These are phyloP conservation scores for Austrofundulus limnaeus DNA, from an alignment of 2,113 vertebrate species.

Conservation along the genomic window DNA sequence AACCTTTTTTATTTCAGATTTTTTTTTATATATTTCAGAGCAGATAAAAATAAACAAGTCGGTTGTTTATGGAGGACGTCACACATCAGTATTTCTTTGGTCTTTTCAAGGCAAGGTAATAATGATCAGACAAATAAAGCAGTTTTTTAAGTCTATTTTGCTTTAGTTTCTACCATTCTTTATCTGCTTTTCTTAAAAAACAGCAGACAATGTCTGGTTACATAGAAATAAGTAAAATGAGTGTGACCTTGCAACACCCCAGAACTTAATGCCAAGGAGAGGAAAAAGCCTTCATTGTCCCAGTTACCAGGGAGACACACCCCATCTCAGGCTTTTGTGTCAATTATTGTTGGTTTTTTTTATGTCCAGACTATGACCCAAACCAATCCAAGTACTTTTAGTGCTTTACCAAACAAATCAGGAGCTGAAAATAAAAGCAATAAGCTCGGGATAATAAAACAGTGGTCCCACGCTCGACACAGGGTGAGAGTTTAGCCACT, in stretches of 20 bases:
- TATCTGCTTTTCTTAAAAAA: background rate
- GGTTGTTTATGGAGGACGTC: too few relatives aligned
- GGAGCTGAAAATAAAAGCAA: background rate
- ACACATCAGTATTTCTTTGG: too few relatives aligned
- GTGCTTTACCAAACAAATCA: constrained; percentile 7
- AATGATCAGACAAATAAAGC: background rate
- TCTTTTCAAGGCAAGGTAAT: background rate
- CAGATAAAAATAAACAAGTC: too few relatives aligned
- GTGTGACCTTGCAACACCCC: background rate
- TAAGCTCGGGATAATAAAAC: background rate
- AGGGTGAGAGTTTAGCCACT: background rate
- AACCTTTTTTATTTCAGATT: too few relatives aligned
- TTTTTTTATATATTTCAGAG: too few relatives aligned
- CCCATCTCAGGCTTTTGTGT: constrained; percentile 1
- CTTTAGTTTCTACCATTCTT: background rate
- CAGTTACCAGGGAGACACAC: constrained; percentile 10
- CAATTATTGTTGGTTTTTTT: constrained; percentile 13
- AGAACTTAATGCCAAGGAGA: background rate
- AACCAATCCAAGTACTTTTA: background rate
- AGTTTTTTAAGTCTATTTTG: constrained; percentile 1
- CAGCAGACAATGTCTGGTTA: background rate
- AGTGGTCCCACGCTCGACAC: background rate
- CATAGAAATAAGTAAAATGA: constrained; percentile 1
- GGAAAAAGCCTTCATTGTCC: constrained; percentile 8
- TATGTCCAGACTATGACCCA: background rate